phyloP scores from a whole-genome alignment of 2,888 invertebrate genomes.

The Megaustenia siamemsis region DNA sequence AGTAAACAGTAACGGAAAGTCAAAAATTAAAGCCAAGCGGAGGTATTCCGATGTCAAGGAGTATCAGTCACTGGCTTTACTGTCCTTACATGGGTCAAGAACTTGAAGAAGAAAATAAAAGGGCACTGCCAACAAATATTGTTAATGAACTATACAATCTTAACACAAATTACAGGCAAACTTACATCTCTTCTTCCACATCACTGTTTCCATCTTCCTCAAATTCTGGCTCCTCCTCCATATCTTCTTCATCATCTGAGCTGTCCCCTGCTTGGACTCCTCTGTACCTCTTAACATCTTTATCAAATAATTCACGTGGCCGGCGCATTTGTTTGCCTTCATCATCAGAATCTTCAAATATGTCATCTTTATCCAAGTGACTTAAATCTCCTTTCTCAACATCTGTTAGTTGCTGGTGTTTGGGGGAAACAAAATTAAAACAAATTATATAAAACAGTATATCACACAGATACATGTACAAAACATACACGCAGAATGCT shows the following conservation, averaged over 20 bases:
- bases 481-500: not conserved
- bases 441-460: not conserved
- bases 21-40: too few species aligned
- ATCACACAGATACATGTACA: not conserved
- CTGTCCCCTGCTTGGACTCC: conserved; percentile 64
- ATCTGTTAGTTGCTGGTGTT: conserved; percentile 62
- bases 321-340: conserved; percentile 55
- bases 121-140: too few species aligned
- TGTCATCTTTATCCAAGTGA: conserved; percentile 63
- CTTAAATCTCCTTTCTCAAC: conserved; percentile 69
- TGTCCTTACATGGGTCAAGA: too few species aligned
- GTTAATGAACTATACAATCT: too few species aligned
- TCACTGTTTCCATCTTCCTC: conserved; percentile 58
- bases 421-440: not conserved
- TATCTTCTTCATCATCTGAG: conserved; percentile 56
- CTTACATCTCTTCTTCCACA: conserved; percentile 46
- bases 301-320: conserved; percentile 62
- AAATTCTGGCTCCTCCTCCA: conserved; percentile 64
- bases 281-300: conserved; percentile 64
- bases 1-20: too few species aligned
- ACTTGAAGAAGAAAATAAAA: too few species aligned
- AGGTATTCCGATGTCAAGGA: too few species aligned
- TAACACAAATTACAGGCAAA: too few species aligned
- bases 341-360: conserved; percentile 61
- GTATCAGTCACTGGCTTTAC: too few species aligned